These are phyloP conservation scores for human (Homo sapiens) DNA, from an alignment of 2,113 vertebrate genomes.

Conservation along the genomic window GRCh38 chr16:62939001-62939500, in stretches of 20 bases:
- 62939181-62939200: slow-evolving; percentile 14
- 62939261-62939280: background rate
- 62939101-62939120: background rate
- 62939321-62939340: background rate
- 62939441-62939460: slow-evolving; percentile 63
- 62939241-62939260: background rate
- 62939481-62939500: slow-evolving; percentile 78
- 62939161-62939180: background rate
- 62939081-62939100: background rate
- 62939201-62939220: background rate
- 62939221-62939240: background rate
- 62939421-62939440: slow-evolving; percentile 38
- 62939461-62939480: slow-evolving; percentile 66
- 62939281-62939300: background rate
- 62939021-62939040: background rate
- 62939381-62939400: slow-evolving; percentile 11
- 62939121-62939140: background rate
- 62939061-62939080: background rate
- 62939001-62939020: background rate
- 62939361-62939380: slow-evolving; percentile 51
- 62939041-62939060: background rate
- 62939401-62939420: slow-evolving; percentile 52
- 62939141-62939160: background rate
- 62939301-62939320: slow-evolving; percentile 1
- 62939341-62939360: slow-evolving; percentile 15